These are phyloP conservation scores for Deroplatys truncata DNA, from an alignment of 2,888 invertebrate species.

Conservation along the genomic window DNA sequence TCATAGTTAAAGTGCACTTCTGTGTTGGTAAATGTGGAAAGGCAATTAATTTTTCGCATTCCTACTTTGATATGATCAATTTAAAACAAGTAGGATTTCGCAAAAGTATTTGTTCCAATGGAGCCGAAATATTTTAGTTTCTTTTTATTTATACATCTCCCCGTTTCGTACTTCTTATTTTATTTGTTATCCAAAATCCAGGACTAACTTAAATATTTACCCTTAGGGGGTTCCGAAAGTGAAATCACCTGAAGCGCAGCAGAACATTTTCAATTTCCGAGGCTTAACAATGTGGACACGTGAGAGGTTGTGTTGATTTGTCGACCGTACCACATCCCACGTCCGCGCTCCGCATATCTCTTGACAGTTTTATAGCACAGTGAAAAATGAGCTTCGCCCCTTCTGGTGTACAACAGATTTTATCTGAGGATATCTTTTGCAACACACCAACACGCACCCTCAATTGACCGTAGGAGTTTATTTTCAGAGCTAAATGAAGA, in stretches of 20 bases:
- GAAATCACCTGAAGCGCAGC: background rate
- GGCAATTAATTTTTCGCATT: no score
- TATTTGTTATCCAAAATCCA: no score
- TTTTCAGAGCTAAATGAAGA: background rate
- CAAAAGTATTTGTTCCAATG: no score
- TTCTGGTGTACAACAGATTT: background rate
- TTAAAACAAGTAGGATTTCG: no score
- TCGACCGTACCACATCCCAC: background rate
- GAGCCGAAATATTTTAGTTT: no score
- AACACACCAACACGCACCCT: background rate
- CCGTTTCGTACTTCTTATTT: no score
- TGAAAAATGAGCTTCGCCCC: background rate
- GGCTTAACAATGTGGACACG: background rate
- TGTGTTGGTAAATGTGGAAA: no score
- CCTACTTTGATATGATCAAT: no score
- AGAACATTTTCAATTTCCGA: background rate
- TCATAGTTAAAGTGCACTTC: no score
- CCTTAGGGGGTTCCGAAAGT: no score
- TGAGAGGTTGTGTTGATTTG: background rate
- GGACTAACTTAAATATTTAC: no score
- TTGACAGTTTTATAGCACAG: background rate
- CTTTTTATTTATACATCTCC: no score
- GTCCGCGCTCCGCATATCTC: background rate
- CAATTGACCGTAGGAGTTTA: background rate
- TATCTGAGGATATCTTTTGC: background rate